These are phyloP conservation scores for Progne subis DNA, from an alignment of 2,113 vertebrate genomes.

Conservation along the genomic window DNA sequence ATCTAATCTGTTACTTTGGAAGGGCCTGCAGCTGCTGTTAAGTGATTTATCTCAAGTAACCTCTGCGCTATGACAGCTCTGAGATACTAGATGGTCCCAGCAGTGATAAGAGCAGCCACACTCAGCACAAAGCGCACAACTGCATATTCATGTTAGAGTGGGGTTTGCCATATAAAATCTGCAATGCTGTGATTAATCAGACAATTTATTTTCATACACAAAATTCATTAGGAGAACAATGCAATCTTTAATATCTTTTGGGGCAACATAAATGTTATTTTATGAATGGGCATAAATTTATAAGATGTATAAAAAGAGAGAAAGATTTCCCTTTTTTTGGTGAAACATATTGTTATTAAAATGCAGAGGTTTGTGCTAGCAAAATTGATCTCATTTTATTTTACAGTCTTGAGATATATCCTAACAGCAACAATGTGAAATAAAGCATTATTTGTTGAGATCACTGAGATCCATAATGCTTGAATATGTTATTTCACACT, in stretches of 20 bases:
- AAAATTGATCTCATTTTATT: not conserved
- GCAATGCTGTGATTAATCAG: not conserved
- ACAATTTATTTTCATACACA: not conserved
- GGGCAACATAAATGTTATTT: not conserved
- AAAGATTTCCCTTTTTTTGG: not conserved
- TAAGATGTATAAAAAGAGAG: not conserved
- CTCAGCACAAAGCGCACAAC: slow-evolving; percentile 43
- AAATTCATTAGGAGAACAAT: not conserved
- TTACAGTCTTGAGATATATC: not conserved
- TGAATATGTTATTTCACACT: not conserved
- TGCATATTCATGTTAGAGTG: slow-evolving; percentile 31
- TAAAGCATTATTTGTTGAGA: not conserved
- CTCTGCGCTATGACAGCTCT: slow-evolving; percentile 62
- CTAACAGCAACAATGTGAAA: not conserved
- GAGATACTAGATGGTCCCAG: slow-evolving; percentile 43
- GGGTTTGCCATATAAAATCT: slow-evolving; percentile 14
- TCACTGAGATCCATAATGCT: not conserved
- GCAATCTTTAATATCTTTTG: not conserved
- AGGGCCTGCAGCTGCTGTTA: slow-evolving; percentile 47
- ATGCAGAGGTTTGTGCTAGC: not conserved
- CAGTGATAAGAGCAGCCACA: slow-evolving; percentile 40
- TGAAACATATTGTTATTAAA: not conserved
- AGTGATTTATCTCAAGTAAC: slow-evolving; percentile 70
- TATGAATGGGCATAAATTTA: not conserved
- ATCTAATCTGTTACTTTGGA: slow-evolving; percentile 55